Percentiles rank a stretch among this genome's conserved stretches.
Conservation (phyloP, 2,797 vertebrate genomes). For the Zenarchopterus dispar region DNA sequence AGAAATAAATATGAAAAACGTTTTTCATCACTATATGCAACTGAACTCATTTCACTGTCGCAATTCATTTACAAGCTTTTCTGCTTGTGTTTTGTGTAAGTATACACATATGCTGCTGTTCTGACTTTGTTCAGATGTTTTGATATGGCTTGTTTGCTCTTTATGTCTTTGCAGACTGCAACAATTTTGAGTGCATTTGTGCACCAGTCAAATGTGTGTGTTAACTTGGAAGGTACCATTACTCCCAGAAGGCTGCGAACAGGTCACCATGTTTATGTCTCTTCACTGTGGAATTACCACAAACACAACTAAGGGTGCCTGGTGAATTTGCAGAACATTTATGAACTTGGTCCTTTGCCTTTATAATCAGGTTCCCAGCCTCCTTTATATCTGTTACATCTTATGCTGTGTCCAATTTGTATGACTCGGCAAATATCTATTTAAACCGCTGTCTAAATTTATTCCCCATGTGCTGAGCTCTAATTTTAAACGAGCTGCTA, state of each 20-base stretch:
- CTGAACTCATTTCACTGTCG: too few species aligned
- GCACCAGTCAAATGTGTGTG: background rate
- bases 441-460: constrained; percentile 64
- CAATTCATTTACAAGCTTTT: background rate
- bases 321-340: background rate
- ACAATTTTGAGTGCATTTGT: constrained; percentile 9
- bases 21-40: too few species aligned
- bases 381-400: constrained; percentile 9
- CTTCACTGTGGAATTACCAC: background rate
- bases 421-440: constrained; percentile 71
- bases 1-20: too few species aligned
- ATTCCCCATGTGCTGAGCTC: constrained; percentile 67
- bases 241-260: background rate
- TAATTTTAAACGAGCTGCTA: constrained; percentile 75
- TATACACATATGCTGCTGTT: background rate
- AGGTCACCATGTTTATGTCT: constrained; percentile 1
- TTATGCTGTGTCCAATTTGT: constrained; percentile 27
- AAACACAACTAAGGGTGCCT: background rate
- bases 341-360: constrained; percentile 5
- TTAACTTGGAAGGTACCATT: constrained; percentile 8
- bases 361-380: constrained; percentile 4
- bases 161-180: background rate
- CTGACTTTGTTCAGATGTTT: too few species aligned
- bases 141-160: background rate
- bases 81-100: too few species aligned